Evolutionary conservation across 2,797 vertebrate genomes (phyloP).

Genomic region (Distichodus sexfasciatus): DNA sequence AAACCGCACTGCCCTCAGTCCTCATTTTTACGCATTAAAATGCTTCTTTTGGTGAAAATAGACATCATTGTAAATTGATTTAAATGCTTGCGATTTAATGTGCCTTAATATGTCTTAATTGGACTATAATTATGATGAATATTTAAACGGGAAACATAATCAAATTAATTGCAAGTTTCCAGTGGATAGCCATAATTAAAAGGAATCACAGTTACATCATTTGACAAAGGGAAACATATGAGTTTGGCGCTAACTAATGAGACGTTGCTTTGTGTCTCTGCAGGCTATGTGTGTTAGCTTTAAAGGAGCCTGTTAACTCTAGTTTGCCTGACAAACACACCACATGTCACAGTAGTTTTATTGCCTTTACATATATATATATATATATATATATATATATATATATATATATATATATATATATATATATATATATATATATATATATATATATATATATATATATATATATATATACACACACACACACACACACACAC

Average conservation of each 20-base stretch:
- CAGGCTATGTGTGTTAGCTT: neutral
- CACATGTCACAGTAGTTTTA: neutral
- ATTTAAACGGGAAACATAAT: constrained; percentile 53
- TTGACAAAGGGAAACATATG: constrained; percentile 45
- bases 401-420: too few relatives aligned
- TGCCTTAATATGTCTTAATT: constrained; percentile 56
- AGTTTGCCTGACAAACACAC: neutral
- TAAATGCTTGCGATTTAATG: constrained; percentile 54
- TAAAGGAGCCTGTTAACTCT: neutral
- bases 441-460: neutral
- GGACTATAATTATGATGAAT: constrained; percentile 57
- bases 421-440: neutral
- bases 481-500: too few relatives aligned
- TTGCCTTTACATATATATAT: neutral
- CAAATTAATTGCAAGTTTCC: constrained; percentile 54
- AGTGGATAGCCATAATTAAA: constrained; percentile 52
- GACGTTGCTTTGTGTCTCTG: neutral
- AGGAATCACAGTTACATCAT: constrained; percentile 36
- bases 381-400: too few relatives aligned
- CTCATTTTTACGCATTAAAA: constrained; percentile 40
- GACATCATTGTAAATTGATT: constrained; percentile 54
- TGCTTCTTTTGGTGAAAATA: constrained; percentile 45
- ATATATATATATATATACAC: neutral
- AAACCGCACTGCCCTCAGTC: constrained; percentile 17
- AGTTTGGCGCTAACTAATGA: constrained; percentile 13